Evolutionary conservation across 1,140 invertebrate species (phyloP).

Genomic region (Drosophila triauraria): DNA sequence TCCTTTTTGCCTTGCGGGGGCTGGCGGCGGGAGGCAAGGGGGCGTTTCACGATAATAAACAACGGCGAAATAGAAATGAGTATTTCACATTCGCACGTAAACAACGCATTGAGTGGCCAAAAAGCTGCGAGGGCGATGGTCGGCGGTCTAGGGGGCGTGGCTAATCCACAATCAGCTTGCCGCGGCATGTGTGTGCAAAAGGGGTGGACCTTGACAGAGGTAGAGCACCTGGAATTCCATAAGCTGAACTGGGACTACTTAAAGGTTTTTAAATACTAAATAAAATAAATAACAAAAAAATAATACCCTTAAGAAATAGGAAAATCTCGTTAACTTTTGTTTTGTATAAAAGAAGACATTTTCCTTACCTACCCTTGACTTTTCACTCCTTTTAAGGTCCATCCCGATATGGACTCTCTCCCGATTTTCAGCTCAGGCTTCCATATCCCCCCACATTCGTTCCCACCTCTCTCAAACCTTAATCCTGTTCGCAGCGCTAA

Average conservation of each 20-base stretch:
- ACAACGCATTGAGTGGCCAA: slow-evolving; percentile 62
- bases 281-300: not conserved
- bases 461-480: slow-evolving; percentile 1
- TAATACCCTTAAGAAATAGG: not conserved
- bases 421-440: slow-evolving; percentile 4
- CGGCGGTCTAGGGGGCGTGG: slow-evolving; percentile 19
- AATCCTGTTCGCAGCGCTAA: slow-evolving; percentile 56
- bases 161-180: slow-evolving; percentile 69
- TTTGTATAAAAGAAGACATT: no score
- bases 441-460: not conserved
- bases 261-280: no score
- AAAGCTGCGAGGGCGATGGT: slow-evolving; percentile 3
- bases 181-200: slow-evolving; percentile 40
- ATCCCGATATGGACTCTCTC: not conserved
- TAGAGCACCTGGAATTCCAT: not conserved
- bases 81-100: slow-evolving; percentile 77
- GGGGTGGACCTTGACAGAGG: slow-evolving; percentile 17
- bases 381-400: not conserved
- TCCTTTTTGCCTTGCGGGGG: slow-evolving; percentile 41
- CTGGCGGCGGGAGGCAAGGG: not conserved
- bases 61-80: slow-evolving; percentile 59
- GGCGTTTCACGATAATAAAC: slow-evolving; percentile 47
- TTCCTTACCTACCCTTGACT: not conserved
- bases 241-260: no score
- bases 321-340: no score